A percentile compares a stretch with the other conserved stretches of the same genome.
These are phyloP conservation scores for Sapajus apella DNA, from an alignment of 2,113 vertebrate genomes.

Conservation along the genomic window DNA sequence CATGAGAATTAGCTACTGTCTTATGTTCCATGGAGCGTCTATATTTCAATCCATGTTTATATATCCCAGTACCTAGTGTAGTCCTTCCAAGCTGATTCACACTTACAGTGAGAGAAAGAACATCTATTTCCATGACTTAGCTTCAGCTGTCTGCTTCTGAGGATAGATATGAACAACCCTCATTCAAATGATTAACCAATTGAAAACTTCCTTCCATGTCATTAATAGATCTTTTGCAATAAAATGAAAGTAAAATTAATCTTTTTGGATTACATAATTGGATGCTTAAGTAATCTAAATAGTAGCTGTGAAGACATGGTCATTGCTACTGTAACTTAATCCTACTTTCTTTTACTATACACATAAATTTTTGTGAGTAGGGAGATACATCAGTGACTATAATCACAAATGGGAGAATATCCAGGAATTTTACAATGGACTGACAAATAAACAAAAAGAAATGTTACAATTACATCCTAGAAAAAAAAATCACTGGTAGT, in stretches of 20 bases:
- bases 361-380: neutral
- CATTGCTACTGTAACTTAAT: neutral
- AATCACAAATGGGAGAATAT: neutral
- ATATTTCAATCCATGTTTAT: slow-evolving; percentile 50
- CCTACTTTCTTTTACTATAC: neutral
- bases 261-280: slow-evolving; percentile 66
- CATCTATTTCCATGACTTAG: slow-evolving; percentile 86
- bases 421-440: neutral
- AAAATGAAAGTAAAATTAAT: slow-evolving; percentile 76
- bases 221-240: slow-evolving; percentile 77
- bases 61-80: neutral
- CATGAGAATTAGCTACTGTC: neutral
- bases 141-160: slow-evolving; percentile 80
- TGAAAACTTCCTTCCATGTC: slow-evolving; percentile 79
- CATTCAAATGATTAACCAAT: slow-evolving; percentile 84
- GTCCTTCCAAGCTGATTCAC: slow-evolving; percentile 78
- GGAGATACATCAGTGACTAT: neutral
- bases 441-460: neutral
- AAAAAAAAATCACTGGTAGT: neutral
- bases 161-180: slow-evolving; percentile 83
- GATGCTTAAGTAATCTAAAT: slow-evolving; percentile 20
- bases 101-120: slow-evolving; percentile 78
- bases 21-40: neutral
- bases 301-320: neutral
- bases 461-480: neutral